phyloP scores from a whole-genome alignment of 2,888 invertebrate species.

The Syrista parreyssii region DNA sequence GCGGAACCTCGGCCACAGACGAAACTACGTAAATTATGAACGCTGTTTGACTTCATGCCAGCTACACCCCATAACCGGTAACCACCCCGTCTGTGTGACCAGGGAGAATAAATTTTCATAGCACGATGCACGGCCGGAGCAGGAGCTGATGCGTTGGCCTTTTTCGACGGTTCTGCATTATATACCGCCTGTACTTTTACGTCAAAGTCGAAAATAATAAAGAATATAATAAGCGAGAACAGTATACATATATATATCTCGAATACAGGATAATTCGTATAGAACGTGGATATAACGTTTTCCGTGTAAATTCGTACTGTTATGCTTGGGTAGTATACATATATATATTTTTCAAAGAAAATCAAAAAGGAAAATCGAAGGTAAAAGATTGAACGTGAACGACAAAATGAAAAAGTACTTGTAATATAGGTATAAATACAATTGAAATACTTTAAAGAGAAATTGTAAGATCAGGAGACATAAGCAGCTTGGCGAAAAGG shows the following conservation, averaged over 20 bases:
- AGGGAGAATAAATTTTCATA: constrained; percentile 53
- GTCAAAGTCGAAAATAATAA: constrained; percentile 34
- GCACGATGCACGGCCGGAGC: constrained; percentile 30
- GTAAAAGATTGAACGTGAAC: not conserved
- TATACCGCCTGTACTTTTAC: constrained; percentile 23
- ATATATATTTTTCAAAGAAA: constrained; percentile 33
- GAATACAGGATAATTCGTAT: not conserved
- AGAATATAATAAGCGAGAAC: constrained; percentile 7
- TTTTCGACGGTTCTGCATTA: constrained; percentile 30
- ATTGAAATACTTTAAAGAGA: too few relatives aligned
- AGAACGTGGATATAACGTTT: not conserved
- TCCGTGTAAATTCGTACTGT: too few relatives aligned
- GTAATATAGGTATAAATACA: too few relatives aligned
- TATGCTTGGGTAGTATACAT: too few relatives aligned
- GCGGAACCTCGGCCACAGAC: constrained; percentile 42
- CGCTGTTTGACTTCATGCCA: constrained; percentile 62
- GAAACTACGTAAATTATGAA: constrained; percentile 61
- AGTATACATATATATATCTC: too few relatives aligned
- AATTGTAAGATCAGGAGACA: constrained; percentile 22
- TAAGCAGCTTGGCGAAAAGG: constrained; percentile 33
- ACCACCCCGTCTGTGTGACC: constrained; percentile 35
- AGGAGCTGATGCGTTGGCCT: constrained; percentile 31
- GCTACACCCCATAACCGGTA: constrained; percentile 47
- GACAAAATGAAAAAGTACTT: too few relatives aligned
- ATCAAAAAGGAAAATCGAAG: constrained; percentile 20